Conservation (phyloP, 92 coral and sea anemone genomes). For the Ricordea florida region DNA sequence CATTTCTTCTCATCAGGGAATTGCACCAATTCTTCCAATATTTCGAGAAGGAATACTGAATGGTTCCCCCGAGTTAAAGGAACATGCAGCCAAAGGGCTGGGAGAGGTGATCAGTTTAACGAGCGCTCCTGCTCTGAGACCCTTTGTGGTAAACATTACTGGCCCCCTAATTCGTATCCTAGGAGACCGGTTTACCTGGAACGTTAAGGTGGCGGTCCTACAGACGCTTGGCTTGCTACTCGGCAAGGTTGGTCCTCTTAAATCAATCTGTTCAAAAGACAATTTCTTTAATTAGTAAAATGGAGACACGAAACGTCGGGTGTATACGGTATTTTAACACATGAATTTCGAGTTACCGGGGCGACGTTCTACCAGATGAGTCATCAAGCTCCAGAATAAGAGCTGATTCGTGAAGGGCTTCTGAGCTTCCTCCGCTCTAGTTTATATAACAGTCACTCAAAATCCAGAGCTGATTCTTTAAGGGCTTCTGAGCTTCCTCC, state of each 20-base stretch:
- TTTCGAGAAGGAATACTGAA: slow-evolving; percentile 96
- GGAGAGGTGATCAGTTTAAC: slow-evolving; percentile 94
- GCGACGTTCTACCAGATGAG: too few species aligned
- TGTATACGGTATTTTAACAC: not conserved
- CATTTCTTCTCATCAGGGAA: slow-evolving; percentile 81
- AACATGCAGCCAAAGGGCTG: slow-evolving; percentile 95
- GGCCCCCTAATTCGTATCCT: slow-evolving; percentile 99
- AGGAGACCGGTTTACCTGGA: slow-evolving; percentile 97
- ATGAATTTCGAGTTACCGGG: too few species aligned
- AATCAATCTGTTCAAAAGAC: too few species aligned
- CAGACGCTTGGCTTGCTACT: slow-evolving; percentile 89
- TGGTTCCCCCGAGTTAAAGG: slow-evolving; percentile 96
- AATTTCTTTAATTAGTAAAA: too few species aligned
- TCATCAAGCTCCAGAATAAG: too few species aligned
- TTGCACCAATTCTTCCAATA: slow-evolving; percentile 91
- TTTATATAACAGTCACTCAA: too few species aligned
- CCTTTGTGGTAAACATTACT: slow-evolving; percentile 95
- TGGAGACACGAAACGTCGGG: too few species aligned
- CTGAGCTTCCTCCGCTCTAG: too few species aligned
- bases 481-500: too few species aligned
- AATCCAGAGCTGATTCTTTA: too few species aligned
- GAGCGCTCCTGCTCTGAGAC: slow-evolving; percentile 92
- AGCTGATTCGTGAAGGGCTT: too few species aligned
- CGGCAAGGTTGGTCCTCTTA: slow-evolving; percentile 72
- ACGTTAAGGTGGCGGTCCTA: slow-evolving; percentile 95